These are phyloP conservation scores for Pelvicachromis taeniatus DNA, from an alignment of 2,113 vertebrate genomes.

Conservation along the genomic window DNA sequence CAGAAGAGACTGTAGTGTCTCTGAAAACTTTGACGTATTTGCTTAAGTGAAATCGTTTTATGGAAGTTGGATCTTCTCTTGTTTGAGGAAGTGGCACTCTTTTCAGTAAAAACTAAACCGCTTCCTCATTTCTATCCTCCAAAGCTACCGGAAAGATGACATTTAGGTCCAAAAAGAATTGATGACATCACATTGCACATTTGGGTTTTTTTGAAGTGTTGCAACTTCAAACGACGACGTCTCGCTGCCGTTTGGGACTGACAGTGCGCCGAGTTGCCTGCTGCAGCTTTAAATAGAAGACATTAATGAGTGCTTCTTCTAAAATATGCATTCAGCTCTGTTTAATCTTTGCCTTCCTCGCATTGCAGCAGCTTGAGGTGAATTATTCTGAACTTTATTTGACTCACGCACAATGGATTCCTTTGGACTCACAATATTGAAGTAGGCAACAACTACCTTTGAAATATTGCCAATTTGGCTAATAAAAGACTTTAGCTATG, in stretches of 20 bases:
- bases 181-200: constrained; percentile 13
- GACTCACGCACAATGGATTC: constrained; percentile 29
- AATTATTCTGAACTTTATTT: constrained; percentile 44
- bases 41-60: not conserved
- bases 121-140: not conserved
- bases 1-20: not conserved
- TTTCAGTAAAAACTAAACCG: not conserved
- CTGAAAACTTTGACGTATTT: not conserved
- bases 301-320: constrained; percentile 41
- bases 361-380: constrained; percentile 11
- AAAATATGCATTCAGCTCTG: constrained; percentile 43
- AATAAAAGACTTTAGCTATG: not conserved
- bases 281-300: constrained; percentile 49
- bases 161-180: not conserved
- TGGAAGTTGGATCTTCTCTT: not conserved
- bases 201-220: constrained; percentile 13
- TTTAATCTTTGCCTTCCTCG: constrained; percentile 36
- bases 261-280: constrained; percentile 12
- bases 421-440: constrained; percentile 14
- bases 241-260: constrained; percentile 21
- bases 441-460: constrained; percentile 36
- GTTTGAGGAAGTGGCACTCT: not conserved
- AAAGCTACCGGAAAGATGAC: not conserved
- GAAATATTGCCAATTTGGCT: constrained; percentile 24
- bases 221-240: constrained; percentile 21